A percentile compares a stretch with the other conserved stretches of the same genome.
phyloP scores from a whole-genome alignment of 2,797 vertebrate species.

The Melanitta fusca region DNA sequence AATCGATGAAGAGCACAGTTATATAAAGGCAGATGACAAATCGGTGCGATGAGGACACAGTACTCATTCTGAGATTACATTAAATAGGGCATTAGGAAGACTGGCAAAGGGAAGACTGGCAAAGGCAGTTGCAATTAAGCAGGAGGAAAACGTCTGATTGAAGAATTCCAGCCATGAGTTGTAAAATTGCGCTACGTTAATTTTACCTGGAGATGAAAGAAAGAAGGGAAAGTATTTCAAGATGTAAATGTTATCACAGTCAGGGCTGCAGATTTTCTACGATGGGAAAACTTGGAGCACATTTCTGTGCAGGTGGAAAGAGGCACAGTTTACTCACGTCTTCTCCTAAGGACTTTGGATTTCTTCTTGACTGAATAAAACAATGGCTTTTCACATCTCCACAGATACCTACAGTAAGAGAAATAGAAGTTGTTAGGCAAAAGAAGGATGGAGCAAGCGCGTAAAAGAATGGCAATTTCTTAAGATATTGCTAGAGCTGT shows the following conservation, averaged over 20 bases:
- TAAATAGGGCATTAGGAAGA: not conserved
- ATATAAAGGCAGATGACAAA: not conserved
- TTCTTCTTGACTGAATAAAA: constrained; percentile 68
- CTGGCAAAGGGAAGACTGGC: not conserved
- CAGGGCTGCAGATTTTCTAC: not conserved
- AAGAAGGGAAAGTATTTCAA: constrained; percentile 12
- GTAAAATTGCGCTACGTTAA: not conserved
- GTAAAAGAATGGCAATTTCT: not conserved
- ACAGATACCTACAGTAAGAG: constrained; percentile 72
- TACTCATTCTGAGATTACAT: not conserved
- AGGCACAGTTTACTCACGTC: constrained; percentile 79
- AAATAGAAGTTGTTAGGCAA: not conserved
- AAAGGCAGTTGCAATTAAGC: not conserved
- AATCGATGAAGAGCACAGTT: not conserved
- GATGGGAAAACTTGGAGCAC: constrained; percentile 5
- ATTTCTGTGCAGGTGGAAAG: not conserved
- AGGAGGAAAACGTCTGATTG: not conserved
- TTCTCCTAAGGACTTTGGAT: constrained; percentile 75
- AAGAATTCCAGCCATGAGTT: not conserved
- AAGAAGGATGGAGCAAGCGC: not conserved
- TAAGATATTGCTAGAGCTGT: not conserved
- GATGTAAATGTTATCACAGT: constrained; percentile 25
- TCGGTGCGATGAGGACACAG: not conserved
- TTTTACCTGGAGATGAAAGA: constrained; percentile 16
- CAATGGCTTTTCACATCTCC: constrained; percentile 83